These are phyloP conservation scores for Lochmaea capreae DNA, from an alignment of 2,888 invertebrate species.

Conservation along the genomic window DNA sequence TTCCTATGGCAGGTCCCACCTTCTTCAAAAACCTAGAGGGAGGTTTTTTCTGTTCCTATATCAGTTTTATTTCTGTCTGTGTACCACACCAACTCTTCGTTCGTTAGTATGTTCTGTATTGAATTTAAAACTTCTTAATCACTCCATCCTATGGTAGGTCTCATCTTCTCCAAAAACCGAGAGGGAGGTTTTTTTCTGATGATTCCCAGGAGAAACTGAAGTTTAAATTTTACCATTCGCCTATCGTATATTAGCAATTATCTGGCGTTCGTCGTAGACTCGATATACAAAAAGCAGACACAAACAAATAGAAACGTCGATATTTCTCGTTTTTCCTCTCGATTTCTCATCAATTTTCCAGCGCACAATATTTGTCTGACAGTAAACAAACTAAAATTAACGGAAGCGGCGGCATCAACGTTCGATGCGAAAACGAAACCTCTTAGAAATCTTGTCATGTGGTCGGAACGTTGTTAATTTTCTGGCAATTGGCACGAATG, in stretches of 20 bases:
- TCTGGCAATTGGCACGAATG: slow-evolving; percentile 50
- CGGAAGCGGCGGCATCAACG: not conserved
- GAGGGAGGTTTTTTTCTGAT: no score
- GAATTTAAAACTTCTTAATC: no score
- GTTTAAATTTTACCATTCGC: not conserved
- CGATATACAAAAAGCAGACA: not conserved
- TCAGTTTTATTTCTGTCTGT: no score
- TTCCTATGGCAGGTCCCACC: no score
- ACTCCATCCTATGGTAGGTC: no score
- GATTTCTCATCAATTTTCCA: slow-evolving; percentile 15
- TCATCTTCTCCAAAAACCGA: no score
- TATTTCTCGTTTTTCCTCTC: not conserved
- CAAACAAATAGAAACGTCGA: slow-evolving; percentile 2
- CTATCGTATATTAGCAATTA: not conserved
- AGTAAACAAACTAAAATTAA: slow-evolving; percentile 3
- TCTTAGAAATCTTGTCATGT: slow-evolving; percentile 30
- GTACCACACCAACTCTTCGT: no score
- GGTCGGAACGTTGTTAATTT: slow-evolving; percentile 43
- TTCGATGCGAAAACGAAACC: slow-evolving; percentile 25
- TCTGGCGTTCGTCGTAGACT: not conserved
- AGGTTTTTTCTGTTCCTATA: no score
- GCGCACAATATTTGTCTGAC: slow-evolving; percentile 1
- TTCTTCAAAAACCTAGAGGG: no score
- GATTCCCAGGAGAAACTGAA: no score
- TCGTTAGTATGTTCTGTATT: no score